These are phyloP conservation scores for Corapipo altera DNA, from an alignment of 2,113 vertebrate species.

Conservation along the genomic window DNA sequence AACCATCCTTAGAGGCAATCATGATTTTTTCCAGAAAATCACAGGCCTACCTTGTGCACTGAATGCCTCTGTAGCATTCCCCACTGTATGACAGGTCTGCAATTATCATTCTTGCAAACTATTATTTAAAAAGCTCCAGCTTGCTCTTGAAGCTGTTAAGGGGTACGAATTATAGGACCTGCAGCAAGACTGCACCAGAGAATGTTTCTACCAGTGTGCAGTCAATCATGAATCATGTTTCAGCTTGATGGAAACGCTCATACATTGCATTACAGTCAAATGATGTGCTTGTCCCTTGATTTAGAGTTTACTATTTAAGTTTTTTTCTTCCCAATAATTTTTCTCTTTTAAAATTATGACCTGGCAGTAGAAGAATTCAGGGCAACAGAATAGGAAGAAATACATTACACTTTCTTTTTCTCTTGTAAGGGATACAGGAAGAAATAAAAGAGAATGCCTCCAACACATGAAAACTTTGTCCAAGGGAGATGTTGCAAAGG, in stretches of 20 bases:
- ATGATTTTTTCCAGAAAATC: background rate
- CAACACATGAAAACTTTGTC: background rate
- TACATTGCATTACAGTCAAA: background rate
- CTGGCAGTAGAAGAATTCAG: background rate
- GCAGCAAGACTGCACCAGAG: background rate
- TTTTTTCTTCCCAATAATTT: background rate
- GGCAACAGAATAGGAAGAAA: background rate
- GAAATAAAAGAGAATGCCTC: background rate
- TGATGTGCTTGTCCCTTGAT: background rate
- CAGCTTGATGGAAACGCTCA: background rate
- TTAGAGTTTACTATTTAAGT: background rate
- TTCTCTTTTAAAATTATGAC: background rate
- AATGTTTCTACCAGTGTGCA: background rate
- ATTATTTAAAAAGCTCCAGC: constrained; percentile 21
- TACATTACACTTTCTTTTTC: background rate
- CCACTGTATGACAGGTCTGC: background rate
- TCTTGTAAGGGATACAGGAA: background rate
- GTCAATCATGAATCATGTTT: background rate
- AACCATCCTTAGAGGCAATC: background rate
- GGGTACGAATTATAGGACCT: background rate
- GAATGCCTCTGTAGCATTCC: background rate
- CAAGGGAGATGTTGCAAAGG: background rate
- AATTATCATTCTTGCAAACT: constrained; percentile 33
- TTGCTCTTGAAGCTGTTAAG: background rate
- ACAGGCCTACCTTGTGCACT: background rate